Evolutionary conservation across 2,888 invertebrate species (phyloP), one percentile per base, ranked within the genome.

Genomic region (Adineta ricciae): DNA sequence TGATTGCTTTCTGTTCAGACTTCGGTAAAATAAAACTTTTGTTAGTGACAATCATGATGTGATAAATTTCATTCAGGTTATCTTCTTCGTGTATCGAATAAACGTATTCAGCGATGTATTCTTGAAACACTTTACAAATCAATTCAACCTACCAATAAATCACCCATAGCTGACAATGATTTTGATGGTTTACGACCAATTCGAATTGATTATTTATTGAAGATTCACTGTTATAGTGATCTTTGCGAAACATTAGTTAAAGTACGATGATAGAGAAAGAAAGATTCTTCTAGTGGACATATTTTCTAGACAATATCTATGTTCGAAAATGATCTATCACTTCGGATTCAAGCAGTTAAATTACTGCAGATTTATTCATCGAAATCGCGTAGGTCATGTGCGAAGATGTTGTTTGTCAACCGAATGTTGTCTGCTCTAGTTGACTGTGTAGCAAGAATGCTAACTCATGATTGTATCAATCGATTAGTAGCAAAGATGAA

Each of bases 231-330:
- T 86, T 87, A 88, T 83, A 90, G 90, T 87, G 90, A 90, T 86
- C 88, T 90, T 36, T 88, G 90, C 4, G 90, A 90, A 87, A 90
- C 90, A 3, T 87, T 90, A 14, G 89, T 90, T 21, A 90, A 90
- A 88, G 89, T 89, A 85, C 46, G 11, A 46, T 46, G 46, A 46
- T 46, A 46, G 46, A 46, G 11, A 46, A 46, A 46, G 46, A 46
- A n/a, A 46, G 46, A 46, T 46, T 46, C 11, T 46, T 46, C 5
- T n/a, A n/a, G n/a, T n/a, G n/a, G 1, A 27, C 14, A 4, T 32
- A 5, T 64, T 64, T 87, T 88, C 41, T 87, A 89, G 89, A 89
- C 90, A 1, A 87, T 90, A 38, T 88, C 89, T 8, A 87, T 90
- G n/a, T 85, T 90, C 83, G 90, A 89, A 86, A 88, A 88, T 87